Base-by-base conservation (phyloP, 1,140 invertebrate species). In the Drosophila mayri region DNA sequence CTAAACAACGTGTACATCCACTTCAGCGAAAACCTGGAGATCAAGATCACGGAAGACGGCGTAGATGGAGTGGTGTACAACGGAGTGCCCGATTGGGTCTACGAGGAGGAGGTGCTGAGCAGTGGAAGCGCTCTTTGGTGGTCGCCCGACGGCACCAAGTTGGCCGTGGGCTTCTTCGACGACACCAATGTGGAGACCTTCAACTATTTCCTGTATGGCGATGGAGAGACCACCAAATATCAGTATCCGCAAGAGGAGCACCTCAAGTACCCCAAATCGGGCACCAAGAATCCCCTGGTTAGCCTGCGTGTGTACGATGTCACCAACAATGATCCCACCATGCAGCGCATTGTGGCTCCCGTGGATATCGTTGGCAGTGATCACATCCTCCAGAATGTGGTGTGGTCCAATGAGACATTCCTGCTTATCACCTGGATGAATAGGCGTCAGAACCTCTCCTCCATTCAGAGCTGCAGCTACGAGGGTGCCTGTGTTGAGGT, bases 41-140 rank as follows among this genome's bases (percentile, higher is more conserved):
- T 92, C 22, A 85, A 92, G 81, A 76, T 97, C 8, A 96, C 96
- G 1, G 93, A 84, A 2, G 94, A 93, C 76, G 95, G 96, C 3
- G 79, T 93, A 1, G 84, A 93, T 1, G 94, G 94, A 43, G 93
- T 95, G 5, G 93, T 98, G 58, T 98, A 96, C 92, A 97, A 98
- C 85, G 96, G 96, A 6, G 93, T 96, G 6, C 95, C 96, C 37
- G 96, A 97, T 91, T 97, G 96, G 96, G 95, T 96, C 10, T 96
- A 96, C 91, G 96, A 96, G 94, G 98, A 99, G 95, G 98, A 99
- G 93, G 96, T 99, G 7, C 94, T 99, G 78, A 95, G 95, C 76
- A 95, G 95, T 5, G 97, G 97, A 49, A 95, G 95, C 78, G 98
- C 98, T 0, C 87, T 98, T 20, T 99, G 98, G 98, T 98, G 98